phyloP scores from a whole-genome alignment of 2,113 vertebrate genomes.

The Oreotrochilus melanogaster region DNA sequence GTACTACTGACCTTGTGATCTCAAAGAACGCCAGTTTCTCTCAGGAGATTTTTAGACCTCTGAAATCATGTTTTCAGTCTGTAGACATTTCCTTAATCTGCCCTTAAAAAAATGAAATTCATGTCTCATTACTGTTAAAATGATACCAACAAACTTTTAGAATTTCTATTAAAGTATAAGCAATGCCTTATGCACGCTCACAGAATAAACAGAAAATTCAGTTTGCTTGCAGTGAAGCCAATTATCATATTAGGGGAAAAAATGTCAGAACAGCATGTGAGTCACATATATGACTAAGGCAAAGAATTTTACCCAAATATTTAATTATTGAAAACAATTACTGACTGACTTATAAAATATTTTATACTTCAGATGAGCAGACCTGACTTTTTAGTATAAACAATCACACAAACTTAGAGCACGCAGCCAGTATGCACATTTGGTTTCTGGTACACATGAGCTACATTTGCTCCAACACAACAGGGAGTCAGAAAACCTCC shows the following conservation, averaged over 20 bases:
- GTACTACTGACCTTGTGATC: constrained; percentile 67
- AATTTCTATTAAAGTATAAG: background rate
- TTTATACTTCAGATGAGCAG: background rate
- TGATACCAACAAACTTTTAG: background rate
- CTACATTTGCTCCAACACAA: background rate
- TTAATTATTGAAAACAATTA: background rate
- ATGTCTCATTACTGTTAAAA: constrained; percentile 39
- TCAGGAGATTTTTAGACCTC: constrained; percentile 68
- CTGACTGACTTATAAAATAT: background rate
- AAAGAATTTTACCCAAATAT: background rate
- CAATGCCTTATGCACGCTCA: background rate
- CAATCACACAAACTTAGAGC: background rate
- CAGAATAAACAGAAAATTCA: background rate
- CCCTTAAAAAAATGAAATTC: constrained; percentile 63
- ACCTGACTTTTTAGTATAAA: background rate
- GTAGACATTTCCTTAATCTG: constrained; percentile 69
- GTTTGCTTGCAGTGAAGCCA: background rate
- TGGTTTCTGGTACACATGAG: background rate
- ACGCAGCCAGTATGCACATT: background rate
- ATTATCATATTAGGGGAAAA: background rate
- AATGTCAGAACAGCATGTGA: background rate
- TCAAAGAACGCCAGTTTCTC: constrained; percentile 61
- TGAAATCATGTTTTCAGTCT: constrained; percentile 71
- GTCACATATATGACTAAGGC: background rate
- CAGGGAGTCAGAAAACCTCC: constrained; percentile 1